Conservation (phyloP, 1,140 invertebrate species). For the Drosophila mojavensis region DNA sequence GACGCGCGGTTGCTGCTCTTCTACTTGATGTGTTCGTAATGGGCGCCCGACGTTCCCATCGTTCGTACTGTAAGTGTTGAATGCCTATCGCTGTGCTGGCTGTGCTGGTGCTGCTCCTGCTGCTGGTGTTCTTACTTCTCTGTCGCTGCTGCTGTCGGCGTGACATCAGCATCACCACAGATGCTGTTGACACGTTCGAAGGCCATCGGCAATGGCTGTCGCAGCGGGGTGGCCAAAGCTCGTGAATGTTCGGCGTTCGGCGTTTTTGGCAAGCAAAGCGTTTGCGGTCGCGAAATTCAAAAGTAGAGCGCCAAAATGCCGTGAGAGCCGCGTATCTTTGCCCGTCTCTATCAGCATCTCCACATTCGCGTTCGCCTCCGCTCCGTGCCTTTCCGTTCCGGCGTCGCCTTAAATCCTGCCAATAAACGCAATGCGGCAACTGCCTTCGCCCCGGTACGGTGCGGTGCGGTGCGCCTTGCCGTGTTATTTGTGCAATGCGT, state of each 20-base stretch:
- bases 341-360: slow-evolving; percentile 1
- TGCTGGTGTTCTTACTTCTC: slow-evolving; percentile 2
- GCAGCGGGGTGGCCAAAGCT: slow-evolving; percentile 27
- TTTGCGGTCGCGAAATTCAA: slow-evolving; percentile 51
- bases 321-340: slow-evolving; percentile 23
- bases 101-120: slow-evolving; percentile 13
- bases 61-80: slow-evolving; percentile 33
- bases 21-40: slow-evolving; percentile 14
- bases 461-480: slow-evolving; percentile 14
- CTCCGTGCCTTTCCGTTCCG: slow-evolving; percentile 2
- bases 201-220: slow-evolving; percentile 43
- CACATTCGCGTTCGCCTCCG: not conserved
- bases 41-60: slow-evolving; percentile 24
- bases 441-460: slow-evolving; percentile 1
- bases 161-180: slow-evolving; percentile 64
- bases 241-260: slow-evolving; percentile 20
- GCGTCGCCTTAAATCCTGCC: slow-evolving; percentile 37
- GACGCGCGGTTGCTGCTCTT: slow-evolving; percentile 26
- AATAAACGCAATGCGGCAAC: slow-evolving; percentile 54
- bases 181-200: slow-evolving; percentile 73
- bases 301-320: slow-evolving; percentile 49
- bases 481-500: slow-evolving; percentile 50
- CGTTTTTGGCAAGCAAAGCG: slow-evolving; percentile 43
- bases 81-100: slow-evolving; percentile 5
- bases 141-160: slow-evolving; percentile 37